Conservation (phyloP, 2,113 vertebrate species). For the Pandion haliaetus region DNA sequence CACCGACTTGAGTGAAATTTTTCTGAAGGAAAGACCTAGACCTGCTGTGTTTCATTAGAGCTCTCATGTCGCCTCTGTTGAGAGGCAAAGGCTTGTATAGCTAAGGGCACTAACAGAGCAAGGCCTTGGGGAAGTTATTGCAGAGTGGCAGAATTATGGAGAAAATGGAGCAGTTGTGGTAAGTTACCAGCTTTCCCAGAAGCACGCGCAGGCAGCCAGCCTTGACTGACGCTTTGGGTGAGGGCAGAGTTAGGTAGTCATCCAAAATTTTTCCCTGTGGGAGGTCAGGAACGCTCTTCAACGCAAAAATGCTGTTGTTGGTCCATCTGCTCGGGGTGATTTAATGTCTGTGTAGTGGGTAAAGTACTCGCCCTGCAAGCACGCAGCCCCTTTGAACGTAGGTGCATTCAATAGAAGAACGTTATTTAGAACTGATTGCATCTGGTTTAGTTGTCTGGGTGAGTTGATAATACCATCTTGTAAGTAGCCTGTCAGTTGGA, state of each 20-base stretch:
- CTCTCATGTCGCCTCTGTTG: not conserved
- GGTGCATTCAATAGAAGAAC: not conserved
- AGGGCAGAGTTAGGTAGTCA: not conserved
- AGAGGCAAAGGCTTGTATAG: not conserved
- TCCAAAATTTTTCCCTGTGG: not conserved
- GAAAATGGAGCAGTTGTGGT: not conserved
- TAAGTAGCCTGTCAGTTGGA: not conserved
- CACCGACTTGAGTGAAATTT: not conserved
- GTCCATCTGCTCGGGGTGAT: not conserved
- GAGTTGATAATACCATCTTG: not conserved
- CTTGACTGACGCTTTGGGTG: rapidly evolving
- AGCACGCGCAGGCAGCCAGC: not conserved
- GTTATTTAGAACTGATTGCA: not conserved
- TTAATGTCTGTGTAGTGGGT: not conserved
- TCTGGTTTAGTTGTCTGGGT: not conserved
- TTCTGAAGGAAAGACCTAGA: not conserved
- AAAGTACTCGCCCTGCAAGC: rapidly evolving
- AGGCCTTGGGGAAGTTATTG: not conserved
- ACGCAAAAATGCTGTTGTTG: not conserved
- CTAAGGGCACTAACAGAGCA: not conserved
- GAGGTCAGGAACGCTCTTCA: not conserved
- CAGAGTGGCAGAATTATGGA: not conserved
- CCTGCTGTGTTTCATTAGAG: not conserved
- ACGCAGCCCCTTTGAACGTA: not conserved
- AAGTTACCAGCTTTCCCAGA: not conserved